Evolutionary conservation across 2,888 invertebrate species (phyloP).

Genomic region (Cyrtodaria siliqua): DNA sequence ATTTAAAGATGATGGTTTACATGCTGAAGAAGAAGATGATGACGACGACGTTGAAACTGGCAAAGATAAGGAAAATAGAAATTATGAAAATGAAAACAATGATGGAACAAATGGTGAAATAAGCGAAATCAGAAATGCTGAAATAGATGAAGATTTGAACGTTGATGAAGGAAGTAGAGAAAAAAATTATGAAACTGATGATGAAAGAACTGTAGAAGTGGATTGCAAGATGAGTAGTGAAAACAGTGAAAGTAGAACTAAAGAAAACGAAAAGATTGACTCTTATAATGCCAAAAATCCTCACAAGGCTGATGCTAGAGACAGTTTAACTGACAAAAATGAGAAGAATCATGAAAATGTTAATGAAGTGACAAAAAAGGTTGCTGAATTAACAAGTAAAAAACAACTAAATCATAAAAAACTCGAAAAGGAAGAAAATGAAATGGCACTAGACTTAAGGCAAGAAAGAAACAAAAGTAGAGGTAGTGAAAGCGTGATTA

Average conservation of each 20-base stretch:
- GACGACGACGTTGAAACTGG: neutral
- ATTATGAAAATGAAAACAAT: neutral
- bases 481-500: too few species aligned
- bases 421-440: too few species aligned
- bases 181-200: neutral
- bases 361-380: neutral
- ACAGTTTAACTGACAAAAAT: neutral
- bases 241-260: too few species aligned
- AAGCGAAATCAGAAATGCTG: neutral
- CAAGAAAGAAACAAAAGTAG: too few species aligned
- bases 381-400: too few species aligned
- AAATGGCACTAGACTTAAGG: too few species aligned
- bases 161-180: neutral
- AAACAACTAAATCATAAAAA: too few species aligned
- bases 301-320: slow-evolving; percentile 4
- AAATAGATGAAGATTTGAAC: neutral
- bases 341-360: neutral
- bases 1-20: too few species aligned
- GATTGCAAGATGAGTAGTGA: too few species aligned
- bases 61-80: neutral
- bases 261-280: too few species aligned
- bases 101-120: too few species aligned
- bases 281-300: too few species aligned
- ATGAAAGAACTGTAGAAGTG: slow-evolving; percentile 5
- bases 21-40: neutral